A percentile compares a stretch with the other conserved stretches of the same genome.
Conservation (phyloP, 2,113 vertebrate genomes). For the Thunnus maccoyii region DNA sequence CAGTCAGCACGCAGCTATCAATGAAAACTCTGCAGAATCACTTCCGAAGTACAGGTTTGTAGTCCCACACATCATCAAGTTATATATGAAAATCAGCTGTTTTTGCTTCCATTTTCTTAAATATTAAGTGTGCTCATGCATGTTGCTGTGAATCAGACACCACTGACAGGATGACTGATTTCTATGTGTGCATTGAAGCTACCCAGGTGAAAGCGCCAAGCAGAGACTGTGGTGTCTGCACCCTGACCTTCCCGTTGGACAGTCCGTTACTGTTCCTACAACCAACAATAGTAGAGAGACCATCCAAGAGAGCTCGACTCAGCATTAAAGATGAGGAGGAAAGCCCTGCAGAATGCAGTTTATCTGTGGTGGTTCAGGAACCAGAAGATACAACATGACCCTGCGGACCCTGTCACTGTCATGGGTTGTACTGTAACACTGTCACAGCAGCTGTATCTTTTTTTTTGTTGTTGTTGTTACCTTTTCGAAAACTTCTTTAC, state of each 20-base stretch:
- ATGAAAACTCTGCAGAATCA: conserved; percentile 11
- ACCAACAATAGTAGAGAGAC: conserved; percentile 22
- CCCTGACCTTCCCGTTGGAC: conserved; percentile 38
- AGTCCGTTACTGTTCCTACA: conserved; percentile 40
- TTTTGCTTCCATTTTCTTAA: not conserved
- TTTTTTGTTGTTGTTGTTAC: not conserved
- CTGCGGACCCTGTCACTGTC: not conserved
- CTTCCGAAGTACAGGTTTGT: conserved; percentile 27
- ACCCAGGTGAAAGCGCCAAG: conserved; percentile 16
- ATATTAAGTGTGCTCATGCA: not conserved
- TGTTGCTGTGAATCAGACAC: not conserved
- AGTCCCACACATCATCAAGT: not conserved
- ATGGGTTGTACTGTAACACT: not conserved
- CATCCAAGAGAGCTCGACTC: conserved; percentile 38
- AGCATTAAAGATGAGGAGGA: conserved; percentile 14
- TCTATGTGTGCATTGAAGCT: conserved; percentile 27
- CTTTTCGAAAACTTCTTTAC: not conserved
- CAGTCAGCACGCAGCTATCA: conserved; percentile 21
- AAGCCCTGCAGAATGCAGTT: conserved; percentile 11
- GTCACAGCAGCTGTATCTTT: not conserved
- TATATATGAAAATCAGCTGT: not conserved
- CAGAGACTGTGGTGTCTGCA: conserved; percentile 40
- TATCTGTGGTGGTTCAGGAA: not conserved
- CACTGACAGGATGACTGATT: not conserved
- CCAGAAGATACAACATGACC: conserved; percentile 22